Conservation (phyloP, 2,888 invertebrate genomes). For the Pachycephus smyrnensis region DNA sequence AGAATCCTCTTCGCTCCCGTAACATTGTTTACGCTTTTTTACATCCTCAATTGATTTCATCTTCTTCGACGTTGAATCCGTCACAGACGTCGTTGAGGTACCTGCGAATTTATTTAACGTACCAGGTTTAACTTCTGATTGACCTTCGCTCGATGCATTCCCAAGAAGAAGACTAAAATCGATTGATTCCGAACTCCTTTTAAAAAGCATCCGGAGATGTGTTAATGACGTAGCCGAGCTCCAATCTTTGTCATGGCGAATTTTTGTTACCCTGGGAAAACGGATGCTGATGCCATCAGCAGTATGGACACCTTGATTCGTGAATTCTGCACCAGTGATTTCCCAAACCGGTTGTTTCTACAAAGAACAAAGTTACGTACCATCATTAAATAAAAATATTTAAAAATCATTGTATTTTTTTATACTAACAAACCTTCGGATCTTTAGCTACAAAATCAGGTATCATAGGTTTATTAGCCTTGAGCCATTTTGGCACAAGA, state of each 20-base stretch:
- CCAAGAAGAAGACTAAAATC: slow-evolving; percentile 51
- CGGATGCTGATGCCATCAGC: slow-evolving; percentile 94
- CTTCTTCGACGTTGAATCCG: slow-evolving; percentile 10
- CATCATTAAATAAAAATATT: slow-evolving; percentile 1
- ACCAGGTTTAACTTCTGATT: neutral
- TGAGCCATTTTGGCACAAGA: slow-evolving; percentile 84
- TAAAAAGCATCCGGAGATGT: slow-evolving; percentile 78
- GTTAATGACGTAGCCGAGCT: slow-evolving; percentile 83
- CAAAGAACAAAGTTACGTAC: slow-evolving; percentile 10
- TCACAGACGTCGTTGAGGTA: slow-evolving; percentile 2
- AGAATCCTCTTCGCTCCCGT: slow-evolving; percentile 14
- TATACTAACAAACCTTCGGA: slow-evolving; percentile 72
- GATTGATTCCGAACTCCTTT: slow-evolving; percentile 65
- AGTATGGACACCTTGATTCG: slow-evolving; percentile 86
- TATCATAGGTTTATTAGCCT: slow-evolving; percentile 84
- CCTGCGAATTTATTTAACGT: slow-evolving; percentile 2
- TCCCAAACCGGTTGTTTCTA: slow-evolving; percentile 92
- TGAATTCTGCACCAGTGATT: slow-evolving; percentile 88
- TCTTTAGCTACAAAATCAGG: slow-evolving; percentile 91
- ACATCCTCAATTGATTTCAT: slow-evolving; percentile 15
- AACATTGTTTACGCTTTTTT: slow-evolving; percentile 19
- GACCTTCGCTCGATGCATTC: neutral
- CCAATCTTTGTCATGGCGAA: slow-evolving; percentile 89
- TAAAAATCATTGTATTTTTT: neutral
- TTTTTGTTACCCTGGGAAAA: slow-evolving; percentile 88